Evolutionary conservation across 2,888 invertebrate species (phyloP).

Genomic region (Apotomis turbidana): DNA sequence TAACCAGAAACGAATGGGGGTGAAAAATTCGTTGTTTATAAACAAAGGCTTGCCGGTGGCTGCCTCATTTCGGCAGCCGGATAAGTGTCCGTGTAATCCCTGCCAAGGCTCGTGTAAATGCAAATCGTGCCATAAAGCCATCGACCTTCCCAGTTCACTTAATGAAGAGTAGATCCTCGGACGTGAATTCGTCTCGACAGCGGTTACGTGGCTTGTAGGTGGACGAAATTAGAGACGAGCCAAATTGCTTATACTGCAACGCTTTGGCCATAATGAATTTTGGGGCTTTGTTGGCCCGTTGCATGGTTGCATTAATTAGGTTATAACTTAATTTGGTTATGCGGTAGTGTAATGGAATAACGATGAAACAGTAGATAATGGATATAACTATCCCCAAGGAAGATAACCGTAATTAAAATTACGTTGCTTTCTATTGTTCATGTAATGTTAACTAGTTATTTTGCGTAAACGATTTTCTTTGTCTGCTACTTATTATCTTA

Average conservation of each 20-base stretch:
- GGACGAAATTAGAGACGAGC: slow-evolving; percentile 71
- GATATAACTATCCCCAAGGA: slow-evolving; percentile 16
- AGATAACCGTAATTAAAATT: slow-evolving; percentile 14
- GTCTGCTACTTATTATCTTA: background rate
- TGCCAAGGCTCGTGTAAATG: slow-evolving; percentile 82
- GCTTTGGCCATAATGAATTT: slow-evolving; percentile 42
- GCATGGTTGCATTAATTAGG: slow-evolving; percentile 38
- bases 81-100: slow-evolving; percentile 82
- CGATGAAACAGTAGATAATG: slow-evolving; percentile 24
- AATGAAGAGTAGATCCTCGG: slow-evolving; percentile 80
- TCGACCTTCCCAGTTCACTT: slow-evolving; percentile 62
- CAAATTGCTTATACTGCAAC: slow-evolving; percentile 62
- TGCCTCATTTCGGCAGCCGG: slow-evolving; percentile 77
- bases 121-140: slow-evolving; percentile 83
- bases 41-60: slow-evolving; percentile 78
- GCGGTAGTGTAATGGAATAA: slow-evolving; percentile 32
- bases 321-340: slow-evolving; percentile 39
- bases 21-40: slow-evolving; percentile 77
- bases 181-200: slow-evolving; percentile 73
- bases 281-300: slow-evolving; percentile 39
- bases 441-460: background rate
- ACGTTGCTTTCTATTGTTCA: slow-evolving; percentile 2
- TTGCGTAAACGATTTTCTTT: background rate
- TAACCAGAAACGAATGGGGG: slow-evolving; percentile 75
- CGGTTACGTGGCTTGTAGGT: slow-evolving; percentile 68